A percentile compares a stretch with the other conserved stretches of the same genome.
phyloP scores from a whole-genome alignment of 2,797 vertebrate species.

The Babyrousa celebensis region DNA sequence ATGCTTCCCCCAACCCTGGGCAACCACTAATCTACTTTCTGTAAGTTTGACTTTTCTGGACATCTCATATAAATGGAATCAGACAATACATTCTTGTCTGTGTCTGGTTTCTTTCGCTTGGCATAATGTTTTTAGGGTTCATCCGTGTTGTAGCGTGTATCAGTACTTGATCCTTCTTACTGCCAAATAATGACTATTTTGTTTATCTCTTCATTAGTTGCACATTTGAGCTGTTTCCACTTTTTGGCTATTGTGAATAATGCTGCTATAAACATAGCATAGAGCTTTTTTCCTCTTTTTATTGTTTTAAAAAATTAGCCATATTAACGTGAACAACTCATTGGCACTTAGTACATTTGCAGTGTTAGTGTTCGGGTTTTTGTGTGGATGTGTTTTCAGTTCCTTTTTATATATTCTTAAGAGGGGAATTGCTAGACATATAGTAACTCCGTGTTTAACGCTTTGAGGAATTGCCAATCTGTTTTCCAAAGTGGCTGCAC shows the following conservation, averaged over 20 bases:
- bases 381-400: not conserved
- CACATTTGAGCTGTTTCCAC: constrained; percentile 17
- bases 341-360: not conserved
- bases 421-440: not conserved
- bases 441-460: constrained; percentile 5
- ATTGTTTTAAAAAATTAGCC: not conserved
- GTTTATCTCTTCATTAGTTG: constrained; percentile 9
- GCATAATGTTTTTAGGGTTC: not conserved
- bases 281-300: not conserved
- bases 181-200: constrained; percentile 26
- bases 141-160: not conserved
- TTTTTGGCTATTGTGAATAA: constrained; percentile 44
- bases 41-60: constrained; percentile 28
- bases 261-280: constrained; percentile 10
- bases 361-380: constrained; percentile 20
- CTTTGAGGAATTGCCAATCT: constrained; percentile 18
- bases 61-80: constrained; percentile 14
- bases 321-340: constrained; percentile 23
- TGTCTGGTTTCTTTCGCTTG: constrained; percentile 12
- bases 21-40: not conserved
- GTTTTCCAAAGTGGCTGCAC: not conserved
- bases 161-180: not conserved
- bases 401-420: not conserved
- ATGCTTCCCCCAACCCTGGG: not conserved
- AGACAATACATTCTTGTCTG: not conserved